Conservation (phyloP, 1,140 invertebrate genomes). For the Neuroterus valhalla region DNA sequence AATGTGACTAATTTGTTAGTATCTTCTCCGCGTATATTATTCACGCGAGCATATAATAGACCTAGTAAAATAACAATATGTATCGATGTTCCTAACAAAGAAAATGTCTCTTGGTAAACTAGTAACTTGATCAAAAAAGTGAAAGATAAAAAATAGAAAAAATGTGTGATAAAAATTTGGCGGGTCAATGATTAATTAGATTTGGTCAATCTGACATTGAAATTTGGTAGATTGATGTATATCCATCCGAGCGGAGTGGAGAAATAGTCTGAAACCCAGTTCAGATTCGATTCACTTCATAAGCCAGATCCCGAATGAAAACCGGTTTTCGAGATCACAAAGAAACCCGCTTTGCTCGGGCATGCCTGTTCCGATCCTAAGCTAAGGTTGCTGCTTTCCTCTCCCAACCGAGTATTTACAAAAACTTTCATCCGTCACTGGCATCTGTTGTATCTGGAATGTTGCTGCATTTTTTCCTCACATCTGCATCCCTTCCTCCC, state of each 20-base stretch:
- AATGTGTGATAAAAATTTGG: background rate
- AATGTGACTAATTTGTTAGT: too few species aligned
- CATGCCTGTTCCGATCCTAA: constrained; percentile 35
- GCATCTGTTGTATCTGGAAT: constrained; percentile 38
- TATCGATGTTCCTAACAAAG: too few species aligned
- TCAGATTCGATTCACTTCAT: constrained; percentile 42
- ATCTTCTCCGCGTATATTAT: too few species aligned
- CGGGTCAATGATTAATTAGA: background rate
- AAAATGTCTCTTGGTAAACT: too few species aligned
- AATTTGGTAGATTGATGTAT: constrained; percentile 26
- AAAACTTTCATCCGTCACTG: constrained; percentile 41
- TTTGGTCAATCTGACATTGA: constrained; percentile 16
- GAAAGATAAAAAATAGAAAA: background rate
- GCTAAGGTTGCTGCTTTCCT: constrained; percentile 34
- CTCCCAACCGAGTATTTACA: constrained; percentile 44
- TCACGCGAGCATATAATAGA: too few species aligned
- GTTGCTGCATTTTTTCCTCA: constrained; percentile 18
- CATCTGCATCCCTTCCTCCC: background rate
- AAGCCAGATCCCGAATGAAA: constrained; percentile 45
- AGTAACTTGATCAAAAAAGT: too few species aligned
- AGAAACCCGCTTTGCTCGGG: constrained; percentile 50
- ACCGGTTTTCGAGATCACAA: constrained; percentile 62
- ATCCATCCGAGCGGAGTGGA: background rate
- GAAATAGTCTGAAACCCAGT: constrained; percentile 20
- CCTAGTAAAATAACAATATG: too few species aligned